Evolutionary conservation across 2,797 vertebrate species (phyloP), one percentile per base, ranked within the genome.

Genomic region (Podarcis lilfordi): DNA sequence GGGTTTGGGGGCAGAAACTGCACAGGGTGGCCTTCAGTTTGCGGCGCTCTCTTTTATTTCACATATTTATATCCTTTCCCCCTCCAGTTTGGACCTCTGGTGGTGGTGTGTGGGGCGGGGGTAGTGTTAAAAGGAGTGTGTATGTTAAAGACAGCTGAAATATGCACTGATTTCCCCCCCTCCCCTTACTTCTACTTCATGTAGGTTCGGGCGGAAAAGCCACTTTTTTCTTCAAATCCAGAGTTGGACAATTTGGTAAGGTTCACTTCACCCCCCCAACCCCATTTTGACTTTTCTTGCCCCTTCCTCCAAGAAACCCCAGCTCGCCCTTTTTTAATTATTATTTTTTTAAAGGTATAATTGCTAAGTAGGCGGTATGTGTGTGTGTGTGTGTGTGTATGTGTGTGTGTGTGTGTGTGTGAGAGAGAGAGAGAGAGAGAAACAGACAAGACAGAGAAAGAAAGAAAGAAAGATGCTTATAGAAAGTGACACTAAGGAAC

Each of bases 181-280:
- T 25, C 1, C 37, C 68, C 19, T n/a, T 15, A 10, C 82, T 97
- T 91, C 94, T 96, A 92, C 96, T 98, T 94, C 59, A 55, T 89
- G 43, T 96, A 99, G 99, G 98, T 99, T 94, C 98, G 99, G 90
- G 99, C 99, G 88, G 99, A 99, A 98, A 99, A 99, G 96, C 99
- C 99, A 96, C 98, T 99, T 97, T 99, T 99, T 97, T 99, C 99
- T 96, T 99, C 99, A 95, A 99, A 99, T 95, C 99, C 99, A 96
- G 99, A 99, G 96, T 93, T 99, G 98, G 99, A 99, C 96, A 99
- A 99, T 98, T 98, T 99, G 99, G 99, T 99, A 98, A 99, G 99
- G 94, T 86, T 95, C n/a, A 0, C n/a, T 82, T 23, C 66, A 25
- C 15, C 17, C 29, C 4, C 9, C 15, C 37, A 1, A 8, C 11